Conservation (phyloP, 2,797 vertebrate species). For the Lutjanus argentimaculatus region DNA sequence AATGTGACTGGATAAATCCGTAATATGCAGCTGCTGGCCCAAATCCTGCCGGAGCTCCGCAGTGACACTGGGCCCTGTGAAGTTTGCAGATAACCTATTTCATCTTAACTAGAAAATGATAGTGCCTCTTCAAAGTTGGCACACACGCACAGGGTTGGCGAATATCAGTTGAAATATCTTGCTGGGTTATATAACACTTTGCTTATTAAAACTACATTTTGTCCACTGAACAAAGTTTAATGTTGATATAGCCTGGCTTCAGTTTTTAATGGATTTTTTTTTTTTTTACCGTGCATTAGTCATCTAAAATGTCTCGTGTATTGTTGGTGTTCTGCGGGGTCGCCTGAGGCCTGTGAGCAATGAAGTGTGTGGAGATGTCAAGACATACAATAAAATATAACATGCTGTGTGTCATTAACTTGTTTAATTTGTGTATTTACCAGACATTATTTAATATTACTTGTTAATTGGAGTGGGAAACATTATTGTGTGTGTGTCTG, state of each 20-base stretch:
- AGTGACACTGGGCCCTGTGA: constrained; percentile 51
- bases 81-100: constrained; percentile 63
- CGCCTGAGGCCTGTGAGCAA: constrained; percentile 8
- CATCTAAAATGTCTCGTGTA: not conserved
- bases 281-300: not conserved
- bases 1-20: constrained; percentile 68
- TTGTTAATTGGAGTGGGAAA: not conserved
- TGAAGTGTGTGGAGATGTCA: constrained; percentile 6
- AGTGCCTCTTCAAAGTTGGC: constrained; percentile 40
- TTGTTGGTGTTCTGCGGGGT: not conserved
- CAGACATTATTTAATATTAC: not conserved
- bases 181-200: constrained; percentile 11
- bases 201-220: constrained; percentile 19
- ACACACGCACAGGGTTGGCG: constrained; percentile 9
- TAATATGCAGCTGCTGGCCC: constrained; percentile 65
- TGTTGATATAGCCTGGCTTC: not conserved
- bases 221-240: constrained; percentile 15
- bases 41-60: constrained; percentile 53
- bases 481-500: too few species aligned
- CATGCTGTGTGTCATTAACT: constrained; percentile 22
- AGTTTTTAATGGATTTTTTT: constrained; percentile 17
- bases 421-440: constrained; percentile 17
- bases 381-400: constrained; percentile 15
- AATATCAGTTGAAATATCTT: constrained; percentile 43
- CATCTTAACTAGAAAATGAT: constrained; percentile 60